A percentile compares a stretch with the other conserved stretches of the same genome.
Evolutionary conservation across 2,113 vertebrate species (phyloP).

Genomic region (Bos indicus): DNA sequence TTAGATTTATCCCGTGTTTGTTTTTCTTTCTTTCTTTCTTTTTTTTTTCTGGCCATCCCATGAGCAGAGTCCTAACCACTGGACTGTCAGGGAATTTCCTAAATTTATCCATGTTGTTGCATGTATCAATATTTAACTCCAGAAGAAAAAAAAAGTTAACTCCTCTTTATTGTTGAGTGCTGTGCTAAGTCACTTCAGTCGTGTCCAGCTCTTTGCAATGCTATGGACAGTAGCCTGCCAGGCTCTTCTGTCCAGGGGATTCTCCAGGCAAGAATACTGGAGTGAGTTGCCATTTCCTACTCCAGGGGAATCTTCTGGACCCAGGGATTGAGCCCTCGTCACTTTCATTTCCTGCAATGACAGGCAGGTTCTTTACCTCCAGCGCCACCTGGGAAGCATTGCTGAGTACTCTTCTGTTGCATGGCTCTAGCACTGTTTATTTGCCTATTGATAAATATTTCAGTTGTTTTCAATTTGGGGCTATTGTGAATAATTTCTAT

Average conservation of each 20-base stretch:
- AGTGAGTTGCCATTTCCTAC: not conserved
- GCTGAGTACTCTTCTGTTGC: not conserved
- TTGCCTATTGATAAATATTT: not conserved
- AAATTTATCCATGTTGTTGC: not conserved
- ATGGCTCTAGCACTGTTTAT: not conserved
- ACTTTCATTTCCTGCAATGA: not conserved
- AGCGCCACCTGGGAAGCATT: not conserved
- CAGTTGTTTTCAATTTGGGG: not conserved
- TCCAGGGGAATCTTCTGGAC: not conserved
- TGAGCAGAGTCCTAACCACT: not conserved
- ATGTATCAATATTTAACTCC: not conserved
- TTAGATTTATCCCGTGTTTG: not conserved
- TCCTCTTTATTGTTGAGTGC: not conserved
- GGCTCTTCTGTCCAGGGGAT: not conserved
- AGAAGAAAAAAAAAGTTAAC: not conserved
- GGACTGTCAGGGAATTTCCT: not conserved
- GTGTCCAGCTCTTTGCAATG: not conserved
- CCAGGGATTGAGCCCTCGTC: fast-evolving
- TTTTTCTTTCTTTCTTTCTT: not conserved
- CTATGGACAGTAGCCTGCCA: not conserved
- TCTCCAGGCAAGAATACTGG: not conserved
- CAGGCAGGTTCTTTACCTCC: not conserved
- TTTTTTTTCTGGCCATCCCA: not conserved
- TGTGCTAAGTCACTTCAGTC: not conserved
- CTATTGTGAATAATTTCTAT: not conserved